Evolutionary conservation across 2,888 invertebrate genomes (phyloP).

Genomic region (Oxystoma pomonae): DNA sequence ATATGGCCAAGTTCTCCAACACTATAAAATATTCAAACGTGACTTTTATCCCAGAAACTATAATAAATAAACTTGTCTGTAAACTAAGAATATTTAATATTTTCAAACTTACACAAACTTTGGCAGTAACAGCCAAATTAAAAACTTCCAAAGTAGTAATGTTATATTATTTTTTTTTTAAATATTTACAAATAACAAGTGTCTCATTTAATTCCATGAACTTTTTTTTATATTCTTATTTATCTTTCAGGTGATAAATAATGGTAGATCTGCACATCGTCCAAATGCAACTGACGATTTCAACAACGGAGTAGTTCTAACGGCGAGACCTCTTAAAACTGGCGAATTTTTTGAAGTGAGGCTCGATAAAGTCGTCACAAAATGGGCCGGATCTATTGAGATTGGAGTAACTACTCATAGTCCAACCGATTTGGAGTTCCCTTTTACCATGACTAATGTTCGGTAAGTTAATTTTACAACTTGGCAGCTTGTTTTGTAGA

Average conservation of each 20-base stretch:
- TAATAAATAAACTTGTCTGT: no score
- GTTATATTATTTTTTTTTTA: no score
- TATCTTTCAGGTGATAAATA: slow-evolving; percentile 13
- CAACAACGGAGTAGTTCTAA: slow-evolving; percentile 91
- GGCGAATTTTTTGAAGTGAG: slow-evolving; percentile 92
- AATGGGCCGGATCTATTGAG: slow-evolving; percentile 95
- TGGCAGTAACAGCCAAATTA: no score
- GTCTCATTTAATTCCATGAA: no score
- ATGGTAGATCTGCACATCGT: slow-evolving; percentile 81
- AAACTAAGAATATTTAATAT: no score
- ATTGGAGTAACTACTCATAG: slow-evolving; percentile 90
- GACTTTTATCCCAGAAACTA: no score
- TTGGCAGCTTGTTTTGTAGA: slow-evolving; percentile 3
- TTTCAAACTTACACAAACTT: no score
- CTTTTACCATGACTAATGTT: slow-evolving; percentile 93
- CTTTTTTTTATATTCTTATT: background rate
- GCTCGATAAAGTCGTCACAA: slow-evolving; percentile 82
- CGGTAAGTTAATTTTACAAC: slow-evolving; percentile 55
- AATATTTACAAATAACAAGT: no score
- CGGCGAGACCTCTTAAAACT: slow-evolving; percentile 75
- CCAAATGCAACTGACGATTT: slow-evolving; percentile 92
- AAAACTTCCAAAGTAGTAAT: no score
- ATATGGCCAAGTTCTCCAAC: no score
- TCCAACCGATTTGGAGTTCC: slow-evolving; percentile 81
- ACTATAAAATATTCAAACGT: no score